Percentiles rank a stretch among this genome's conserved stretches.
Evolutionary conservation across 2,888 invertebrate genomes (phyloP).

Genomic region (Oscheius myriophilus): DNA sequence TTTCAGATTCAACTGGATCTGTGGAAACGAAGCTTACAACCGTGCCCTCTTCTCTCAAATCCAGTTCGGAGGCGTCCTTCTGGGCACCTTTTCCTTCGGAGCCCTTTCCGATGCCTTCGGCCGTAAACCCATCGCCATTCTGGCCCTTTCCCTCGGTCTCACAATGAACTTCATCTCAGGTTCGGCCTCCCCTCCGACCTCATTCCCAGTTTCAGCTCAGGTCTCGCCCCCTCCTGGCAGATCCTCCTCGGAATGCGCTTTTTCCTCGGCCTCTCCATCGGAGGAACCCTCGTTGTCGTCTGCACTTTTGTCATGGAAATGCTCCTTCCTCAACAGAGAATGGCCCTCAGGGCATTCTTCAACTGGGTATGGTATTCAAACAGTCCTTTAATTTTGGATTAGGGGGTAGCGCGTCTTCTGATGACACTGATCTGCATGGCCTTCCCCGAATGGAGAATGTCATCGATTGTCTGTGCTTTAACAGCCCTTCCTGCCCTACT

Average conservation of each 20-base stretch:
- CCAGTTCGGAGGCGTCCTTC: constrained; percentile 56
- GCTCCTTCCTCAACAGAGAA: constrained; percentile 68
- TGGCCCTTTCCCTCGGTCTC: constrained; percentile 60
- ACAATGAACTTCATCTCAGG: constrained; percentile 54
- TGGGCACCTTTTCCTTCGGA: constrained; percentile 66
- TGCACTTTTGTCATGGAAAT: constrained; percentile 70
- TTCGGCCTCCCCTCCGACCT: constrained; percentile 14
- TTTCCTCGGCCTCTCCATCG: constrained; percentile 55
- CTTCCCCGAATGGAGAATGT: constrained; percentile 64
- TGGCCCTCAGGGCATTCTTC: constrained; percentile 69
- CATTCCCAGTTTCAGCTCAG: not conserved
- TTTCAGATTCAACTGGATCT: constrained; percentile 64
- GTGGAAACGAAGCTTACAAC: constrained; percentile 55
- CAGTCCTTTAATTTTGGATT: not conserved
- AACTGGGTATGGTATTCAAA: constrained; percentile 62
- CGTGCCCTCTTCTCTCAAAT: constrained; percentile 61
- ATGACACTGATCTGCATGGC: constrained; percentile 63
- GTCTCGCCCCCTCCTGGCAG: constrained; percentile 30
- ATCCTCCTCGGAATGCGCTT: constrained; percentile 34
- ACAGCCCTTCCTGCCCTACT: constrained; percentile 64
- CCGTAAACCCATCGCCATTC: constrained; percentile 54
- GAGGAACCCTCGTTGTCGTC: constrained; percentile 67
- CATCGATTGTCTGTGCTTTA: constrained; percentile 63
- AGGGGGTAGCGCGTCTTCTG: constrained; percentile 62
- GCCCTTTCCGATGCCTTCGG: constrained; percentile 54